A percentile compares a stretch with the other conserved stretches of the same genome.
These are phyloP conservation scores for Tetragonisca angustula DNA, from an alignment of 2,888 invertebrate species.

Conservation along the genomic window DNA sequence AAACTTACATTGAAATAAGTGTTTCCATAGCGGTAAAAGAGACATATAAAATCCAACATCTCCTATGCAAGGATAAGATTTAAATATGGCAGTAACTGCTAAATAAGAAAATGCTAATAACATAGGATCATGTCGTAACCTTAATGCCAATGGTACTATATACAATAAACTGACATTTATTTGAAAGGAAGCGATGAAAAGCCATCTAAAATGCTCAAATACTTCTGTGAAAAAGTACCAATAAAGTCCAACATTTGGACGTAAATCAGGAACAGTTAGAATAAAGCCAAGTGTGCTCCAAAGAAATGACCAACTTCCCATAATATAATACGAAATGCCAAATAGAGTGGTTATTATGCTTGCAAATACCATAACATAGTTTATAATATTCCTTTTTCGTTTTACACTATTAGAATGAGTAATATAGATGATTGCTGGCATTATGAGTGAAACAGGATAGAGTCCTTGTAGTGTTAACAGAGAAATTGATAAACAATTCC, in stretches of 20 bases:
- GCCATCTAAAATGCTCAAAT: conserved; percentile 98
- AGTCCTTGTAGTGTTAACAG: conserved; percentile 92
- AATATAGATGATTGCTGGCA: conserved; percentile 91
- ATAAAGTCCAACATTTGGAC: conserved; percentile 98
- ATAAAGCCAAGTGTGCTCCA: conserved; percentile 86
- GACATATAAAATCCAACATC: conserved; percentile 97
- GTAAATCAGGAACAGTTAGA: conserved; percentile 95
- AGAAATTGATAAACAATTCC: conserved; percentile 89
- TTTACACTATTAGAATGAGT: conserved; percentile 86
- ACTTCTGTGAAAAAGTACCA: conserved; percentile 99
- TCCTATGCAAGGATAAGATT: conserved; percentile 98
- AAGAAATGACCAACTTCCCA: conserved; percentile 86
- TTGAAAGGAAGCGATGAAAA: conserved; percentile 98
- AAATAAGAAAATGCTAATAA: conserved; percentile 92
- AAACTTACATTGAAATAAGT: conserved; percentile 93
- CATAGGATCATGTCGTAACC: conserved; percentile 92
- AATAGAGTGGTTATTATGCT: conserved; percentile 86
- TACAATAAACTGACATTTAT: conserved; percentile 97
- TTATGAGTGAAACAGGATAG: conserved; percentile 92
- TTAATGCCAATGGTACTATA: conserved; percentile 93
- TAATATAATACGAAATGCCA: conserved; percentile 87
- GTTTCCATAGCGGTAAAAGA: conserved; percentile 95
- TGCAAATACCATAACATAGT: conserved; percentile 86
- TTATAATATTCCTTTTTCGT: conserved; percentile 85
- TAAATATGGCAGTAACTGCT: conserved; percentile 95